A percentile compares a stretch with the other conserved stretches of the same genome.
Conservation (phyloP, 1,140 invertebrate genomes). For the Drosophila fuyamai region DNA sequence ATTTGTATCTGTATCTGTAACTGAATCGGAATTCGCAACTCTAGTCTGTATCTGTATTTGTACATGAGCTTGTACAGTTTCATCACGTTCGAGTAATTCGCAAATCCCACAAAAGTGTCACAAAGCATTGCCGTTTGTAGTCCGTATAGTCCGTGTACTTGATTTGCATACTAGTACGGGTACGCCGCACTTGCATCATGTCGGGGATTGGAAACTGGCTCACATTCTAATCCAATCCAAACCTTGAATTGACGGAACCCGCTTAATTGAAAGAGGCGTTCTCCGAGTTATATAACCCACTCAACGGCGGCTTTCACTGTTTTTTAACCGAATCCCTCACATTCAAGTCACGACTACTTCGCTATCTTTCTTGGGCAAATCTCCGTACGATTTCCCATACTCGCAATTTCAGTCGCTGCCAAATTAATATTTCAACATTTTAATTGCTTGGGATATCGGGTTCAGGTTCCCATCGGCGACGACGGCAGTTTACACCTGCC, state of each 20-base stretch:
- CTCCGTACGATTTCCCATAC: conserved; percentile 38
- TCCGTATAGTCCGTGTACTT: conserved; percentile 39
- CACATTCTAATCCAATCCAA: conserved; percentile 58
- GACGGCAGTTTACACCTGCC: conserved; percentile 55
- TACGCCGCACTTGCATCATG: conserved; percentile 41
- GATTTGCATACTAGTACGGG: conserved; percentile 43
- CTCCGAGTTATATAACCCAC: conserved; percentile 17
- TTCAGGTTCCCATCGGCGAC: conserved; percentile 19
- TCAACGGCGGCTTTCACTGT: conserved; percentile 29
- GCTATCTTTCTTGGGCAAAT: conserved; percentile 45
- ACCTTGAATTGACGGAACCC: conserved; percentile 44
- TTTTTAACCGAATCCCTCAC: conserved; percentile 25
- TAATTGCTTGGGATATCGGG: conserved; percentile 36
- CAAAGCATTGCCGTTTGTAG: conserved; percentile 31
- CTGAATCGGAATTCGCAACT: conserved; percentile 26
- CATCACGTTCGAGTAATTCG: conserved; percentile 57
- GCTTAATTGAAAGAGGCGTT: conserved; percentile 61
- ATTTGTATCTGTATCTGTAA: conserved; percentile 21
- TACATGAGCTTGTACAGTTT: conserved; percentile 43
- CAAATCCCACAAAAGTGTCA: conserved; percentile 47
- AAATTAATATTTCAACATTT: conserved; percentile 65
- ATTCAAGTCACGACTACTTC: conserved; percentile 44
- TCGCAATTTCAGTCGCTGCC: conserved; percentile 18
- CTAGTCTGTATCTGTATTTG: conserved; percentile 19
- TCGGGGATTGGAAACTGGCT: conserved; percentile 29